Percentiles rank a stretch among this genome's conserved stretches.
Evolutionary conservation across 2,113 vertebrate genomes (phyloP).

Genomic region (Suncus etruscus): DNA sequence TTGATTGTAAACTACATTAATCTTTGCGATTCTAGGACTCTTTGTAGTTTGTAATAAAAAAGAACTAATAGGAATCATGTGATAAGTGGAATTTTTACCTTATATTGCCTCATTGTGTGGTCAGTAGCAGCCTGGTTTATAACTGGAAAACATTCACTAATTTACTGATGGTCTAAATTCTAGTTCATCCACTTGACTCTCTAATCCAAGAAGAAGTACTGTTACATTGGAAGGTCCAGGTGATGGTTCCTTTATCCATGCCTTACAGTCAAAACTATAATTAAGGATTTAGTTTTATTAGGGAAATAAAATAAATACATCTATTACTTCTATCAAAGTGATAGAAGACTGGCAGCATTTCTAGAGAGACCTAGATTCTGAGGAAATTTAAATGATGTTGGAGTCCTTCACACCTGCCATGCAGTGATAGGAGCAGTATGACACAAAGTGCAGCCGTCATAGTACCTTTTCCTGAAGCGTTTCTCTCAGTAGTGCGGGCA

Average conservation of each 20-base stretch:
- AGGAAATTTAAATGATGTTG: not conserved
- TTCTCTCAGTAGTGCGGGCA: not conserved
- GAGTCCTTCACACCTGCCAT: not conserved
- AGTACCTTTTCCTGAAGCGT: not conserved
- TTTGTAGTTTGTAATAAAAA: not conserved
- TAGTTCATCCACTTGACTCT: not conserved
- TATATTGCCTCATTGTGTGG: not conserved
- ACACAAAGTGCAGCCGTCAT: too few relatives aligned
- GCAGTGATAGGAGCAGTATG: not conserved
- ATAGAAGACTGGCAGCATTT: not conserved
- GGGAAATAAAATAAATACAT: not conserved
- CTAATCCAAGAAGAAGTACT: not conserved
- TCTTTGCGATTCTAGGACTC: not conserved
- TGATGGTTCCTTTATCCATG: not conserved
- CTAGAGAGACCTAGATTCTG: not conserved
- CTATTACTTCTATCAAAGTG: not conserved
- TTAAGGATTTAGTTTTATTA: not conserved
- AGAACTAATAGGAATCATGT: not conserved
- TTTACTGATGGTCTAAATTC: not conserved
- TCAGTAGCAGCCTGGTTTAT: not conserved
- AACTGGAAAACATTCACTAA: not conserved
- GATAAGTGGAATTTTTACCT: not conserved
- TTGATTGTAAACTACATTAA: not conserved
- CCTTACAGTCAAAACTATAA: not conserved
- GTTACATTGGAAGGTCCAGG: not conserved